Evolutionary conservation across 2,888 invertebrate genomes (phyloP).

Genomic region (Drosophila ezoana): DNA sequence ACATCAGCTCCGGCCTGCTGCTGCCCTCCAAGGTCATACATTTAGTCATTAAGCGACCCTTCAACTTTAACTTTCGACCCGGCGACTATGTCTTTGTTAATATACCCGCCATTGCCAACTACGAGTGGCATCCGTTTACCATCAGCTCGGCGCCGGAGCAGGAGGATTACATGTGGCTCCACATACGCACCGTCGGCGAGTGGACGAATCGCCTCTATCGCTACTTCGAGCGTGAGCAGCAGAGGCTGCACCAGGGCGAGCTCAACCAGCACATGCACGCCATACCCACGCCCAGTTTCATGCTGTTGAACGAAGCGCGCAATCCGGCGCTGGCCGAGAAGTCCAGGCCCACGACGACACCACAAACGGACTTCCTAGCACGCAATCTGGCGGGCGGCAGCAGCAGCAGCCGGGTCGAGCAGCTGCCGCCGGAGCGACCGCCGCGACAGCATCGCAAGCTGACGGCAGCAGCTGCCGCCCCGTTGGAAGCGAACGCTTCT

Average conservation of each 20-base stretch:
- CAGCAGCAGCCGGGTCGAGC: slow-evolving; percentile 26
- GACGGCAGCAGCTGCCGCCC: slow-evolving; percentile 44
- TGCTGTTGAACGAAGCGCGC: slow-evolving; percentile 67
- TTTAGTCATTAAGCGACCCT: slow-evolving; percentile 94
- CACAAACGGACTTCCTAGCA: slow-evolving; percentile 83
- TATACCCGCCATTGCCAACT: slow-evolving; percentile 95
- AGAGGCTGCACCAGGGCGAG: slow-evolving; percentile 89
- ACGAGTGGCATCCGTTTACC: slow-evolving; percentile 99
- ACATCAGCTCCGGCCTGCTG: slow-evolving; percentile 94
- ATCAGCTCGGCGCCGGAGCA: slow-evolving; percentile 98
- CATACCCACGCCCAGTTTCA: slow-evolving; percentile 74
- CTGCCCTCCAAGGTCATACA: slow-evolving; percentile 96
- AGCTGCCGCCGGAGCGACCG: slow-evolving; percentile 73
- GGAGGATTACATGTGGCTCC: slow-evolving; percentile 96
- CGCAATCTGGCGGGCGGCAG: slow-evolving; percentile 77
- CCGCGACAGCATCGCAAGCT: slow-evolving; percentile 75
- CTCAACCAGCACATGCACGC: slow-evolving; percentile 82
- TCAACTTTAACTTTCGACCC: slow-evolving; percentile 94
- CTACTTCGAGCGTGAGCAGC: slow-evolving; percentile 94
- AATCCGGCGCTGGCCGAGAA: slow-evolving; percentile 40
- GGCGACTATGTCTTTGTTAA: slow-evolving; percentile 98
- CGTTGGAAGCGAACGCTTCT: slow-evolving; percentile 25
- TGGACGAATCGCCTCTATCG: slow-evolving; percentile 96
- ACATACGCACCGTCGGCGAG: slow-evolving; percentile 96
- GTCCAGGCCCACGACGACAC: slow-evolving; percentile 63